These are phyloP conservation scores for Theocolax elegans DNA, from an alignment of 1,140 invertebrate genomes.

Conservation along the genomic window DNA sequence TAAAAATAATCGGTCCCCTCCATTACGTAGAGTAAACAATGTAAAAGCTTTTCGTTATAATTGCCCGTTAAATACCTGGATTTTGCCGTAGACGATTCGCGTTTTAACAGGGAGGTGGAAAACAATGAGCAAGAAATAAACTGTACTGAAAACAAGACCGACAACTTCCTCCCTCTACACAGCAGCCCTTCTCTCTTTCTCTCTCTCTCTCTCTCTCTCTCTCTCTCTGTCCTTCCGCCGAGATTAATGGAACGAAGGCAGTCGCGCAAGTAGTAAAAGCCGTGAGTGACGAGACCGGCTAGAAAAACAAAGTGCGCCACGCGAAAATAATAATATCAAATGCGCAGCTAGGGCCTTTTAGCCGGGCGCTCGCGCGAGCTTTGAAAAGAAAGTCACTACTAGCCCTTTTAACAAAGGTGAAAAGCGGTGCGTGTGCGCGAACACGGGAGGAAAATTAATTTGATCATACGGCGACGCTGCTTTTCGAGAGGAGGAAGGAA, in stretches of 20 bases:
- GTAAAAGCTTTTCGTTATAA: constrained; percentile 19
- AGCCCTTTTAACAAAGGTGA: constrained; percentile 27
- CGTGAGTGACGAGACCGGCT: background rate
- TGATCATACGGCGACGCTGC: constrained; percentile 17
- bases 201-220: too few relatives aligned
- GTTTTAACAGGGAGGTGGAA: background rate
- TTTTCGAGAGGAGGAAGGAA: too few relatives aligned
- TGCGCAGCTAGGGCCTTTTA: background rate
- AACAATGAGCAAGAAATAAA: constrained; percentile 25
- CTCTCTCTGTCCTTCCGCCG: background rate
- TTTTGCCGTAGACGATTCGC: background rate
- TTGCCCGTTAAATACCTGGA: constrained; percentile 29
- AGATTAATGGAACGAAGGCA: constrained; percentile 24
- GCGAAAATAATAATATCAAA: constrained; percentile 34
- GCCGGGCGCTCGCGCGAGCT: background rate
- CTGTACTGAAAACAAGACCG: constrained; percentile 2
- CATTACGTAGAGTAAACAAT: background rate
- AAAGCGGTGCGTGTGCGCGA: background rate
- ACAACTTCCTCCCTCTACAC: background rate
- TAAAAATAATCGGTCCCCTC: background rate
- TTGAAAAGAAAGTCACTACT: constrained; percentile 11
- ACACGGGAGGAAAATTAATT: constrained; percentile 32
- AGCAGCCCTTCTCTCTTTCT: too few relatives aligned
- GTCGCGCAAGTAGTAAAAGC: background rate
- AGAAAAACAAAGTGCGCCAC: background rate